These are phyloP conservation scores for Heliconius nattereri DNA, from an alignment of 1,140 invertebrate species.

Conservation along the genomic window DNA sequence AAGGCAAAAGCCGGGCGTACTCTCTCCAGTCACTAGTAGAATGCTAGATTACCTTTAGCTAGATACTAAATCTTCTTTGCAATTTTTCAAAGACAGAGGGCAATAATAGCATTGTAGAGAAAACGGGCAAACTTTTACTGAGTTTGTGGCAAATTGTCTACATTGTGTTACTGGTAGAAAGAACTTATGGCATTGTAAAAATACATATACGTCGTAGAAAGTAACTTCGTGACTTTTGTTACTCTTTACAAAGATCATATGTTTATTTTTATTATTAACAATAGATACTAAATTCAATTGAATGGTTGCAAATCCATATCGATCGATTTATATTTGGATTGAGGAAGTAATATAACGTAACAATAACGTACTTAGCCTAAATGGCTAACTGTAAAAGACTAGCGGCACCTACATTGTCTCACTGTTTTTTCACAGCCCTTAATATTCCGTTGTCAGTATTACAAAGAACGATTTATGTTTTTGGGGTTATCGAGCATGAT, in stretches of 20 bases:
- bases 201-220: conserved; percentile 8
- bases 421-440: too few species aligned
- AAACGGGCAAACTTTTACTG: conserved; percentile 21
- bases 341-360: too few species aligned
- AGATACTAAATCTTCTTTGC: conserved; percentile 17
- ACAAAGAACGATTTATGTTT: too few species aligned
- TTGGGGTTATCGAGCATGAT: too few species aligned
- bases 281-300: too few species aligned
- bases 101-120: conserved; percentile 25
- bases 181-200: conserved; percentile 19
- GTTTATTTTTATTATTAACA: not conserved
- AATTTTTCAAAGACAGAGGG: conserved; percentile 7
- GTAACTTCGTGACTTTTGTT: not conserved
- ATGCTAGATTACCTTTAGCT: conserved; percentile 6
- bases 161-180: conserved; percentile 26
- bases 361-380: too few species aligned
- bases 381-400: too few species aligned
- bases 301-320: too few species aligned
- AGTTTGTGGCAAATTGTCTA: conserved; percentile 27
- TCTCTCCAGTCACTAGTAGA: not conserved
- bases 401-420: too few species aligned
- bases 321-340: too few species aligned
- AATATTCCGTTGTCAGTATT: too few species aligned
- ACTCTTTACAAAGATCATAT: not conserved
- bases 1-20: too few species aligned